Evolutionary conservation across 2,797 vertebrate species (phyloP).

Genomic region (Poecilia gillii): DNA sequence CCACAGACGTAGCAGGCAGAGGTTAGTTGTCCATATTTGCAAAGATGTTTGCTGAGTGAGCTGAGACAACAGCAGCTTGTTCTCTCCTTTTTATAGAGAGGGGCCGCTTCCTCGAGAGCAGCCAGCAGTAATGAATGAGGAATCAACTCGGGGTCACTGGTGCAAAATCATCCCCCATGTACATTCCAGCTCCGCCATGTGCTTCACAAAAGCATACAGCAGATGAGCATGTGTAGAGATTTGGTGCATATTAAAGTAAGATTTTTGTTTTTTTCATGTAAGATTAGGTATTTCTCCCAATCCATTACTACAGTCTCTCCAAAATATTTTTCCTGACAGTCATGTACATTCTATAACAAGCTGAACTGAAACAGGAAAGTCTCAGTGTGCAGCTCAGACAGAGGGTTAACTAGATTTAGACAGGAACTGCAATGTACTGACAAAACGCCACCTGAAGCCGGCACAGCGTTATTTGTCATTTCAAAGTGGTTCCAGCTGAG

Average conservation of each 20-base stretch:
- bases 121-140: constrained; percentile 59
- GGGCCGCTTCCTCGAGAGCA: constrained; percentile 64
- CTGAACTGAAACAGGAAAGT: not conserved
- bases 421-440: not conserved
- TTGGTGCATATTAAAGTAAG: not conserved
- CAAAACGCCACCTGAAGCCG: not conserved
- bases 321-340: not conserved
- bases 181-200: constrained; percentile 52
- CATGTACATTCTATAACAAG: not conserved
- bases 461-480: not conserved
- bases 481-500: not conserved
- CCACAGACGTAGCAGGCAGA: constrained; percentile 62
- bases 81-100: constrained; percentile 61
- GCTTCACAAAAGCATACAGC: constrained; percentile 32
- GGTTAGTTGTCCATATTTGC: constrained; percentile 63
- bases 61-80: constrained; percentile 77
- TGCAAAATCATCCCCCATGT: constrained; percentile 47
- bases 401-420: not conserved
- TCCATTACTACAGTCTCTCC: not conserved
- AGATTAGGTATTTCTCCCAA: not conserved
- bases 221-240: not conserved
- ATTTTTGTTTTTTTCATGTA: not conserved
- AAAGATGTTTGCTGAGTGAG: constrained; percentile 73
- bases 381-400: not conserved
- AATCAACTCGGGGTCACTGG: constrained; percentile 47